Evolutionary conservation across 2,888 invertebrate species (phyloP).

Genomic region (Asteroscopus sphinx): DNA sequence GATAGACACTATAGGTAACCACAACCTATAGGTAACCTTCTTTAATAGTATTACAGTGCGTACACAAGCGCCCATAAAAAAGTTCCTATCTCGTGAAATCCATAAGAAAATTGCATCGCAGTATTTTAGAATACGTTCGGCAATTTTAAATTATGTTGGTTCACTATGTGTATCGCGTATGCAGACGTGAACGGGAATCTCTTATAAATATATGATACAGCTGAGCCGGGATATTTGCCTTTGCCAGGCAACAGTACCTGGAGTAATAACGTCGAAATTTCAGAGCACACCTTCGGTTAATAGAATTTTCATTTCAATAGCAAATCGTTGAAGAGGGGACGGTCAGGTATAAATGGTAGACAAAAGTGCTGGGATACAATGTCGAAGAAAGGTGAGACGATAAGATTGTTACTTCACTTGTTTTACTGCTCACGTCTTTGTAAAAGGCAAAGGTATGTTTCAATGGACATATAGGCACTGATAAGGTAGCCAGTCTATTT

Average conservation of each 20-base stretch:
- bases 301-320: constrained; percentile 78
- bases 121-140: constrained; percentile 56
- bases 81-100: constrained; percentile 32
- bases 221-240: constrained; percentile 75
- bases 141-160: constrained; percentile 70
- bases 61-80: constrained; percentile 15
- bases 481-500: constrained; percentile 15
- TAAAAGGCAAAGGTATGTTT: constrained; percentile 25
- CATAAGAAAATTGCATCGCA: constrained; percentile 64
- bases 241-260: constrained; percentile 58
- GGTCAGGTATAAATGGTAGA: constrained; percentile 49
- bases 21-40: too few relatives aligned
- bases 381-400: constrained; percentile 35
- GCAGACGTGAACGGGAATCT: constrained; percentile 73
- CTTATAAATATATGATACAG: constrained; percentile 84
- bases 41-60: background rate
- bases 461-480: constrained; percentile 26
- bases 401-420: constrained; percentile 48
- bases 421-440: constrained; percentile 42
- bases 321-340: constrained; percentile 63
- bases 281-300: constrained; percentile 65
- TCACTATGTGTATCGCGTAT: constrained; percentile 68
- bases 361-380: constrained; percentile 52
- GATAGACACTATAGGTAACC: too few relatives aligned
- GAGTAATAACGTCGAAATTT: constrained; percentile 72